Conservation (phyloP, 2,888 invertebrate genomes). For the Cheilosia urbana region DNA sequence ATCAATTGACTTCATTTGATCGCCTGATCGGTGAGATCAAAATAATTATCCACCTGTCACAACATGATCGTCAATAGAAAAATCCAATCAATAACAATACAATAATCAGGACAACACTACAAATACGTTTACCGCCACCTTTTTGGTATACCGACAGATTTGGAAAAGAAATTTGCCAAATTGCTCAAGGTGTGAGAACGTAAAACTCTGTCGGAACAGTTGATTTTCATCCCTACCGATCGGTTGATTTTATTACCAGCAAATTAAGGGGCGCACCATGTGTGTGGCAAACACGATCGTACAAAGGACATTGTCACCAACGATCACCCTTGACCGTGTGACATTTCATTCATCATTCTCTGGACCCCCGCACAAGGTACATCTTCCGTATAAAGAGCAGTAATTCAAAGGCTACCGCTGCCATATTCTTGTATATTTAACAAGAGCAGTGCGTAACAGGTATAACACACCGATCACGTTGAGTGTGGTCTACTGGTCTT, state of each 20-base stretch:
- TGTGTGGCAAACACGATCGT: constrained; percentile 56
- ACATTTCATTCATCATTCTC: constrained; percentile 53
- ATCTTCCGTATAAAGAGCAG: constrained; percentile 17
- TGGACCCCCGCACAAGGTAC: constrained; percentile 26
- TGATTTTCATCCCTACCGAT: constrained; percentile 30
- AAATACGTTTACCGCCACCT: not conserved
- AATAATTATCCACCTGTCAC: constrained; percentile 44
- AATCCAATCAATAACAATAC: not conserved
- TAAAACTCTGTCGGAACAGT: constrained; percentile 7
- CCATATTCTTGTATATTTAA: constrained; percentile 25
- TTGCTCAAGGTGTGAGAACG: constrained; percentile 41
- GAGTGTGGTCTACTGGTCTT: constrained; percentile 44
- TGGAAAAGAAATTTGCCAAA: constrained; percentile 1
- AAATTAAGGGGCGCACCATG: constrained; percentile 23
- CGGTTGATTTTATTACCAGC: too few relatives aligned
- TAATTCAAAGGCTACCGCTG: constrained; percentile 56
- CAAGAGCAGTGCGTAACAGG: constrained; percentile 33
- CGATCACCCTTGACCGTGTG: constrained; percentile 35
- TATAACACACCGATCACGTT: constrained; percentile 25
- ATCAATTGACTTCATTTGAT: constrained; percentile 43
- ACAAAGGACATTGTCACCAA: constrained; percentile 28
- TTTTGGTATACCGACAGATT: not conserved
- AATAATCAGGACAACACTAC: not conserved
- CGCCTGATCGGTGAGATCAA: constrained; percentile 31
- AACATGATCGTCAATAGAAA: constrained; percentile 11